A percentile compares a stretch with the other conserved stretches of the same genome.
Conservation (phyloP, 2,888 invertebrate genomes). For the Pristionchus mayeri region DNA sequence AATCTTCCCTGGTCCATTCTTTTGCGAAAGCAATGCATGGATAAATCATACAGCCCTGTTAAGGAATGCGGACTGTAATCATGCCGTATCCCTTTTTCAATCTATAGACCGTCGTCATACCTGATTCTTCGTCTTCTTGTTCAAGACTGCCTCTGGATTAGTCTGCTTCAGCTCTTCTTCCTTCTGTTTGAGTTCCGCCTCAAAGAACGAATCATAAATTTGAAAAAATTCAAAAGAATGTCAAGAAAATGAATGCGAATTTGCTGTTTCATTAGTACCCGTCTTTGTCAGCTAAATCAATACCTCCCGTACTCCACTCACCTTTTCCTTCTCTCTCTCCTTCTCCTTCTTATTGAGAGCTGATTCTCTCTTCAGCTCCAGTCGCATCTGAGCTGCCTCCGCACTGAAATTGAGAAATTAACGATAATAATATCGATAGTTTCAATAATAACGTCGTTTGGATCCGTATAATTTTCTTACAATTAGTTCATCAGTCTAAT, state of each 20-base stretch:
- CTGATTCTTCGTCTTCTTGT: background rate
- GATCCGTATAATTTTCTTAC: too few relatives aligned
- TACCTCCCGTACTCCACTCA: too few relatives aligned
- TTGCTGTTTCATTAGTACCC: background rate
- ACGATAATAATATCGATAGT: too few relatives aligned
- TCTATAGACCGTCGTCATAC: too few relatives aligned
- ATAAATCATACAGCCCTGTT: too few relatives aligned
- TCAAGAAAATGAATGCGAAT: background rate
- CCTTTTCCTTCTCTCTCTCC: conserved; percentile 14
- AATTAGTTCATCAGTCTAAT: too few relatives aligned
- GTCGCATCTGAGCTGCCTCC: conserved; percentile 10
- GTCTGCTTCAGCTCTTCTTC: background rate
- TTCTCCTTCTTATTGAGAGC: background rate
- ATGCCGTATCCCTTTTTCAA: too few relatives aligned
- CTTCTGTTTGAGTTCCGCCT: conserved; percentile 1
- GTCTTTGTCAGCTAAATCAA: too few relatives aligned
- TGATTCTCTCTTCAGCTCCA: background rate
- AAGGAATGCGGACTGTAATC: too few relatives aligned
- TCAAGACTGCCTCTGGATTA: background rate
- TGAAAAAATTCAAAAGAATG: background rate
- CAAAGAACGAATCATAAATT: background rate
- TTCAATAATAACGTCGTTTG: too few relatives aligned
- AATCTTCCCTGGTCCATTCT: too few relatives aligned
- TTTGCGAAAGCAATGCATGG: too few relatives aligned
- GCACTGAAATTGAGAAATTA: background rate